Percentiles rank a stretch among this genome's conserved stretches.
Evolutionary conservation across 1,140 invertebrate genomes (phyloP).

Genomic region (Manduca sexta): DNA sequence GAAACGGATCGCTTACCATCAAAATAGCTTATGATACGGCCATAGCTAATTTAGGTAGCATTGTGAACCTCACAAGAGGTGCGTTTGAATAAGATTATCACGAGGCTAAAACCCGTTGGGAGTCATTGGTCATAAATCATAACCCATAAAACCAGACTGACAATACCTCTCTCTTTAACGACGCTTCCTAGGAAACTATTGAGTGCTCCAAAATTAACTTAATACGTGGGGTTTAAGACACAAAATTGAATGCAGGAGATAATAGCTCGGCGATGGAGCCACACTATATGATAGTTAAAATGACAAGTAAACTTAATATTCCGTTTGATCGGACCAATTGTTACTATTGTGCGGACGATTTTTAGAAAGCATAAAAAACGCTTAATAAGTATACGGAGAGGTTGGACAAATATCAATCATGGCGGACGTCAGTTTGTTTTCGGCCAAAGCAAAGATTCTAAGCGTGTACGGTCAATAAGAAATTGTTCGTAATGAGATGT

Average conservation of each 20-base stretch:
- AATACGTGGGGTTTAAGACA: constrained; percentile 5
- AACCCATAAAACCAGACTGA: constrained; percentile 67
- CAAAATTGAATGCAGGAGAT: constrained; percentile 13
- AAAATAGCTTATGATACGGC: constrained; percentile 45
- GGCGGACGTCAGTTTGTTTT: constrained; percentile 32
- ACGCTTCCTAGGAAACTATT: constrained; percentile 44
- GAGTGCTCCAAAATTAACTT: constrained; percentile 23
- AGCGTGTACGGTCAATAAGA: constrained; percentile 42
- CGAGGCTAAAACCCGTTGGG: constrained; percentile 61
- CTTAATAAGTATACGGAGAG: constrained; percentile 34
- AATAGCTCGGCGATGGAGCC: constrained; percentile 27
- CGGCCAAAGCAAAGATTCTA: constrained; percentile 31
- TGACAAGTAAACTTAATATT: constrained; percentile 72
- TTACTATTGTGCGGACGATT: constrained; percentile 65
- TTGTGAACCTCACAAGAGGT: constrained; percentile 62
- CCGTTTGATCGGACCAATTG: constrained; percentile 70
- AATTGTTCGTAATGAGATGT: constrained; percentile 34
- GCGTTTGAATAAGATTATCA: constrained; percentile 69
- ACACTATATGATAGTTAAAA: constrained; percentile 57
- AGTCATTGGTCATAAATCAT: constrained; percentile 72
- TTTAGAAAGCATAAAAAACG: constrained; percentile 53
- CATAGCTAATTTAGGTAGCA: constrained; percentile 72
- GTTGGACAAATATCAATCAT: constrained; percentile 60
- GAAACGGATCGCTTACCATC: constrained; percentile 9
- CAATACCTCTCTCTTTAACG: constrained; percentile 57